Evolutionary conservation across 2,888 invertebrate genomes (phyloP).

Genomic region (Nomada fucata): DNA sequence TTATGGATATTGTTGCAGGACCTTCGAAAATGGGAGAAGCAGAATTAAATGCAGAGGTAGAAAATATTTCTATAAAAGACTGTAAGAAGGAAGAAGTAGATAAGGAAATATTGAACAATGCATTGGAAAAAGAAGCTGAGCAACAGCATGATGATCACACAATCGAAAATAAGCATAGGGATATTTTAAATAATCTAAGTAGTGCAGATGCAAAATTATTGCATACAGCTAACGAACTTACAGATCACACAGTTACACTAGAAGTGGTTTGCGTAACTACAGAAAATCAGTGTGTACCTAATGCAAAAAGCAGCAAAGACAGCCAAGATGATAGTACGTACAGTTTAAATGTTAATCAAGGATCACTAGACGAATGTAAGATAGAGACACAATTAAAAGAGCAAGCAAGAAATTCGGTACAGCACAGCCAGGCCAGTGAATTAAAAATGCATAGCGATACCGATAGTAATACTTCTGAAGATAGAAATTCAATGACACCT

Average conservation of each 20-base stretch:
- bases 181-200: conserved; percentile 16
- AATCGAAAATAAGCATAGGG: conserved; percentile 46
- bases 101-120: conserved; percentile 69
- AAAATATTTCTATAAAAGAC: conserved; percentile 78
- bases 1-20: conserved; percentile 77
- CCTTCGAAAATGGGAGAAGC: conserved; percentile 75
- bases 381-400: conserved; percentile 22
- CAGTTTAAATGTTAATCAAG: conserved; percentile 24
- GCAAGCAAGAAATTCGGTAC: conserved; percentile 6
- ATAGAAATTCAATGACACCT: conserved; percentile 24
- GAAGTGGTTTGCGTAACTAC: conserved; percentile 4
- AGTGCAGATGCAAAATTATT: conserved; percentile 17
- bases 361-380: conserved; percentile 8
- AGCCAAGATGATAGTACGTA: conserved; percentile 30
- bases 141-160: conserved; percentile 67
- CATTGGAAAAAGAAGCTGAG: conserved; percentile 66
- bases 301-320: conserved; percentile 15
- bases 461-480: conserved; percentile 23
- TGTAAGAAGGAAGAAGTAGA: conserved; percentile 68
- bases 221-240: neutral
- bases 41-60: conserved; percentile 76
- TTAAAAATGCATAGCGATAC: conserved; percentile 20
- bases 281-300: conserved; percentile 2
- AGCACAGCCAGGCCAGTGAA: conserved; percentile 35
- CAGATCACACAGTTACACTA: conserved; percentile 8